Evolutionary conservation across 2,113 vertebrate species (phyloP), one percentile per base, ranked within the genome.

Genomic region (Poicephalus meyeri): DNA sequence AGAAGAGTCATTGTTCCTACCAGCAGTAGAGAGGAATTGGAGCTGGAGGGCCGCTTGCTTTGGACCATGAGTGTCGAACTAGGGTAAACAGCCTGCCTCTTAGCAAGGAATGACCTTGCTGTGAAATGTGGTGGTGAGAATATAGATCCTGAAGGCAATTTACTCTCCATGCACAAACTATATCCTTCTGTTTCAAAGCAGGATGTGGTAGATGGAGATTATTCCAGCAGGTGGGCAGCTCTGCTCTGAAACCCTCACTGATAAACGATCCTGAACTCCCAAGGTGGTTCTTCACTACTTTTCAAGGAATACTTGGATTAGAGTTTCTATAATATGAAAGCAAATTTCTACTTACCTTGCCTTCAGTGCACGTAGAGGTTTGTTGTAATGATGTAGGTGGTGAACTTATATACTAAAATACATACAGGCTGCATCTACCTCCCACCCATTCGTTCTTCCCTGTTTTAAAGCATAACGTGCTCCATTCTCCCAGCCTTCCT

Each of bases 401-500:
- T 29, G 58, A 86, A 5, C 7, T 9, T 42, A 35, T 25, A 2
- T 21, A 7, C 53, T 19, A 42, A 86, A 73, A 66, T 37, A 33
- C 33, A 42, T 26, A 12, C 26, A 50, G 50, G 28, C 64, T 91
- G 24, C 1, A 5, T 56, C n/a, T 88, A 55, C 72, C 41, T 70
- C 21, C 68, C 64, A 41, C n/a, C 37, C 14, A 3, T 64, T 82
- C 2, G 1, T 69, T 71, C 44, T 84, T 26, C 33, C 24, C 20
- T 16, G 19, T 58, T 80, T 63, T 60, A 53, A 84, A 66, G 46
- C 41, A 15, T 7, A 33, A 53, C 0, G 0, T 73, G 21, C 33
- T 90, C 28, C 21, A 19, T 86, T 85, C 42, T 86, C 53, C 70
- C 61, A 88, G 33, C 72, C 64, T 95, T 93, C 46, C 72, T 81